Base-by-base conservation (phyloP, 2,113 vertebrate species). In the Mormoops blainvillei region DNA sequence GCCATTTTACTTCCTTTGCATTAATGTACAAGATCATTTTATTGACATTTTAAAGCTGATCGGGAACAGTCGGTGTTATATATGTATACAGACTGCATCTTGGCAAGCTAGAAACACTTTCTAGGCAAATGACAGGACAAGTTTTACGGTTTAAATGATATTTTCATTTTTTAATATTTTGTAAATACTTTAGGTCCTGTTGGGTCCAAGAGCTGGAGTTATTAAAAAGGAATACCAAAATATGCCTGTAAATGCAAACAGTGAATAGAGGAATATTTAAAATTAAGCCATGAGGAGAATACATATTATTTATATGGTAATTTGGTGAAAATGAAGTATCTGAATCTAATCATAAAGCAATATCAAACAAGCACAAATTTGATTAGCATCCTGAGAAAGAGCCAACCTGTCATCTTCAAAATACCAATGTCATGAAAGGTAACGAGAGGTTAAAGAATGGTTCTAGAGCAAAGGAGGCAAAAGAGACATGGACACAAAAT, bases 21-120 rank as follows among this genome's bases (percentile, higher is more conserved):
- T 94, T 94, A 96, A 61, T 1, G 16, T 50, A 13, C 6, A 84
- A 24, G 28, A 89, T 36, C 36, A 92, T 95, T 95, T 97, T 94
- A 78, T 76, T 61, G 48, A n/a, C 96, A 28, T 95, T 89, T 97
- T 84, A 92, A 67, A 82, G 41, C 24, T 96, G 12, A 91, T 96
- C 63, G n/a, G 45, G 56, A 92, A 70, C 41, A 94, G 81, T 67
- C 86, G 16, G 15, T 61, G 4, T 91, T 74, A 92, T 48, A 28
- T 2, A 76, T 31, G 24, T 31, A 28, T 33, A n/a, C 15, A 74
- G 91, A 93, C 50, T 81, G 56, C 0, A 91, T 71, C 14, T 56
- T 97, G 81, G 76, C 45, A 93, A 92, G 65, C 84, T 65, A 82
- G 97, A 83, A 89, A 73, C 0, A 16, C 12, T 82, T 93, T 88